Evolutionary conservation across 2,888 invertebrate genomes (phyloP), one percentile per base, ranked within the genome.

Genomic region (Drosophila incognita): DNA sequence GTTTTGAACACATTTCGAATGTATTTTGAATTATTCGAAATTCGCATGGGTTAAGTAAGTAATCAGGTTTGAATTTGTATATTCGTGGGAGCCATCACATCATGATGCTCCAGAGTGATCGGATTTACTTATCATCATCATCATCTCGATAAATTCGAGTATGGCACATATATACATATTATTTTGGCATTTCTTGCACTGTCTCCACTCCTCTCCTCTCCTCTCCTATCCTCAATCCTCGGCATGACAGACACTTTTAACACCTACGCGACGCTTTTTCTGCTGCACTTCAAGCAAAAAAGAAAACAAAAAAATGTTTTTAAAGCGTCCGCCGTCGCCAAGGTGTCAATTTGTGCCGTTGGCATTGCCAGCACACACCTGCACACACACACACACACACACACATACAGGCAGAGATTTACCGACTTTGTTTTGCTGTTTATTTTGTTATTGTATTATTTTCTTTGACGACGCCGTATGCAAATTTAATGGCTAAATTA

Each of bases 401-500:
- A 68, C 24, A 15, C 46, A 49, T 21, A 21, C 46, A 46, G 1
- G 4, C 48, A 57, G 31, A 46, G 35, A 57, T 57, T 57, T 57
- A 58, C 56, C 13, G 27, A 27, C 36, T 27, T 48, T 58, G 51
- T 61, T 38, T 56, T 58, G 59, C 13, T 29, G 54, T 15, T 54
- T 36, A 18, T 29, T 53, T 35, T 68, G 42, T 63, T 56, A 57
- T 69, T 54, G 46, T 79, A 40, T 53, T 76, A 38, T 63, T 69
- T 75, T 61, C 51, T 76, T 64, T 78, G 81, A 76, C 65, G 82
- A 68, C 70, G 36, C 57, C 76, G 74, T 88, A 90, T 88, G 90
- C 87, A 83, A 90, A 88, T 90, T 88, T 90, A 89, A 88, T 90
- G 87, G 83, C 90, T 90, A 88, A 87, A 90, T 90, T 88, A 88